Base-by-base conservation (phyloP, 2,888 invertebrate genomes). In the Megamerina dolium region DNA sequence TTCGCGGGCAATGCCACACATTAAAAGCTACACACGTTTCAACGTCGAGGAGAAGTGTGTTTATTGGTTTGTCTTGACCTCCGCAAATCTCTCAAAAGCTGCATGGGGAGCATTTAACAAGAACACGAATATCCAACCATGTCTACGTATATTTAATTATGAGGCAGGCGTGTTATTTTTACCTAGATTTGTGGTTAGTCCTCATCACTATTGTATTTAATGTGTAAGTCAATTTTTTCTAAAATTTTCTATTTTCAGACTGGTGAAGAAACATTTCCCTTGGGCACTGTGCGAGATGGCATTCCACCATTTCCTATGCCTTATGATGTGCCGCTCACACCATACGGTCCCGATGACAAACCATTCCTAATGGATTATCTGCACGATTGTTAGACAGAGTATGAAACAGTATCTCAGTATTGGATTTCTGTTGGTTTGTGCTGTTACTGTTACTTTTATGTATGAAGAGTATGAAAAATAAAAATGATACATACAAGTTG, bases 1-100 rank as follows among this genome's bases (percentile, higher is more conserved):
- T n/a, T 80, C 83, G 36, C 72, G 78, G 43, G 93, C 94, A 0
- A 88, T 93, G 82, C 99, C 99, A 0, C 97, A 99, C 63, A 90
- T 96, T 29, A 99, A 99, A 70, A 82, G 85, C 0, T 97, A 95
- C 66, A 79, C 83, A 0, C 77, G 95, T 9, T 71, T 83, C 3
- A 85, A 86, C 0, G 81, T 83, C 0, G 83, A 89, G 0, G 60
- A 68, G 0, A 58, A 59, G 29, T 54, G 53, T 1, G 52, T 72
- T n/a, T 66, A 70, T 46, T 97, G 85, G 83, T 91, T 87, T 66
- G 71, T 90, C 1, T 73, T 96, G 1, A 94, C 94, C 0, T 95
- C 95, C 41, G 92, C 90, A 0, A 99, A 99, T 74, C 74, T 96
- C 21, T 97, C 96, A 10, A 96, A 95, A 74, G 92, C 96, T 2